A percentile compares a stretch with the other conserved stretches of the same genome.
Evolutionary conservation across 2,797 vertebrate genomes (phyloP).

Genomic region (Semaprochilodus insignis): DNA sequence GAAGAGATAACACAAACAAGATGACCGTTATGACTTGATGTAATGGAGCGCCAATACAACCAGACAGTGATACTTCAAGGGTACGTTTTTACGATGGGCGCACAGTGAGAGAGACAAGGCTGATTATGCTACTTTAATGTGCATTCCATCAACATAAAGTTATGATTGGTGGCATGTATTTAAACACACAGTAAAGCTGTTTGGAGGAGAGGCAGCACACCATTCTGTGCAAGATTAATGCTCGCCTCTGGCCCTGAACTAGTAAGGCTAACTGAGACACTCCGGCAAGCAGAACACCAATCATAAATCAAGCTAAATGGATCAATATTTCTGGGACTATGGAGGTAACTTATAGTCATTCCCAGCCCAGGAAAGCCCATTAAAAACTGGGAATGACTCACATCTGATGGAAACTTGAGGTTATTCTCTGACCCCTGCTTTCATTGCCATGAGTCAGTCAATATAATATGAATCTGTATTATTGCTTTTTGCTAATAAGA

Average conservation of each 20-base stretch:
- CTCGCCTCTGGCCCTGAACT: conserved; percentile 71
- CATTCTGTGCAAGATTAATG: conserved; percentile 78
- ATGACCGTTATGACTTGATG: background rate
- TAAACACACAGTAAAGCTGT: conserved; percentile 69
- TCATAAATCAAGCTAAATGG: conserved; percentile 84
- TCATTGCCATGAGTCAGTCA: conserved; percentile 48
- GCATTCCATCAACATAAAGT: conserved; percentile 46
- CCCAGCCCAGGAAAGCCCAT: conserved; percentile 64
- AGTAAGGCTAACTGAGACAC: conserved; percentile 71
- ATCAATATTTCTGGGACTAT: conserved; percentile 79
- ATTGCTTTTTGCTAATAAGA: conserved; percentile 43
- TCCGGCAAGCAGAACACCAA: conserved; percentile 70
- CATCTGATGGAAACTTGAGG: conserved; percentile 68
- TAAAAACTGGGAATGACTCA: conserved; percentile 56
- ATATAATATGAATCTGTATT: conserved; percentile 55
- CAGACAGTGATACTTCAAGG: conserved; percentile 11
- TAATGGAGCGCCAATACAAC: background rate
- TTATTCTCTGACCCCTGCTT: conserved; percentile 73
- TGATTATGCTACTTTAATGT: conserved; percentile 47
- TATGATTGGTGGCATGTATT: conserved; percentile 60
- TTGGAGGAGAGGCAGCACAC: conserved; percentile 71
- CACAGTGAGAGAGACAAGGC: conserved; percentile 20
- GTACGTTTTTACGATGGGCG: conserved; percentile 41
- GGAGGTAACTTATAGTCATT: conserved; percentile 74
- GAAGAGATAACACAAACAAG: conserved; percentile 6